These are phyloP conservation scores for Willowsia nigromaculata DNA, from an alignment of 2,888 invertebrate genomes.

Conservation along the genomic window DNA sequence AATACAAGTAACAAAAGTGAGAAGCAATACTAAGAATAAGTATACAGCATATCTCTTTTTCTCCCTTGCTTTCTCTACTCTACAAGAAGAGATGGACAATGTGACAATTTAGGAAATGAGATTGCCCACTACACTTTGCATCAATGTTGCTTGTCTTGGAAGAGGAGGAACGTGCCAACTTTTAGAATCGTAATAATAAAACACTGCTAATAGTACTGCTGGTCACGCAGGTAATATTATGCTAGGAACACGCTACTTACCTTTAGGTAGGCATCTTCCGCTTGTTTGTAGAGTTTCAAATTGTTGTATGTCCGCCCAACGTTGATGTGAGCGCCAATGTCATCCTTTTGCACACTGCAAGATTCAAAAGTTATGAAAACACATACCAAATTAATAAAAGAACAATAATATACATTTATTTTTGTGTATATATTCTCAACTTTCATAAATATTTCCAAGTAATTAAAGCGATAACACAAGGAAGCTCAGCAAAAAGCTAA, in stretches of 20 bases:
- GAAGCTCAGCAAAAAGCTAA: neutral
- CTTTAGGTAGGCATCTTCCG: slow-evolving; percentile 94
- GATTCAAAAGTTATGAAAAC: neutral
- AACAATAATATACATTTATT: no score
- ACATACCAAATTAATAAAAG: slow-evolving; percentile 12
- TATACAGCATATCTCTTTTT: no score
- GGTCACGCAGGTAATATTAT: neutral
- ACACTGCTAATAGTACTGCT: neutral
- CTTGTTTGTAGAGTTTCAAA: slow-evolving; percentile 91
- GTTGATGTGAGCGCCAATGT: slow-evolving; percentile 98
- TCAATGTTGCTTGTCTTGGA: neutral
- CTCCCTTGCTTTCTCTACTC: neutral
- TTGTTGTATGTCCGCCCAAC: slow-evolving; percentile 97
- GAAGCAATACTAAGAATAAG: neutral
- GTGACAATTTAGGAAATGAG: slow-evolving; percentile 45
- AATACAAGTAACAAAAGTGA: slow-evolving; percentile 5
- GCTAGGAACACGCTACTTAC: slow-evolving; percentile 80
- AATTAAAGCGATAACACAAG: neutral
- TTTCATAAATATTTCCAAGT: no score
- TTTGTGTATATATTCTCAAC: no score
- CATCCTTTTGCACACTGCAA: slow-evolving; percentile 92
- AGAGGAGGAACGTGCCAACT: slow-evolving; percentile 19
- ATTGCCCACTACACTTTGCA: neutral
- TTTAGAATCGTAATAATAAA: slow-evolving; percentile 5
- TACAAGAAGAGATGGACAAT: neutral